Percentiles rank a stretch among this genome's conserved stretches.
Conservation (phyloP, 1,140 invertebrate genomes). For the Drosophila insularis region DNA sequence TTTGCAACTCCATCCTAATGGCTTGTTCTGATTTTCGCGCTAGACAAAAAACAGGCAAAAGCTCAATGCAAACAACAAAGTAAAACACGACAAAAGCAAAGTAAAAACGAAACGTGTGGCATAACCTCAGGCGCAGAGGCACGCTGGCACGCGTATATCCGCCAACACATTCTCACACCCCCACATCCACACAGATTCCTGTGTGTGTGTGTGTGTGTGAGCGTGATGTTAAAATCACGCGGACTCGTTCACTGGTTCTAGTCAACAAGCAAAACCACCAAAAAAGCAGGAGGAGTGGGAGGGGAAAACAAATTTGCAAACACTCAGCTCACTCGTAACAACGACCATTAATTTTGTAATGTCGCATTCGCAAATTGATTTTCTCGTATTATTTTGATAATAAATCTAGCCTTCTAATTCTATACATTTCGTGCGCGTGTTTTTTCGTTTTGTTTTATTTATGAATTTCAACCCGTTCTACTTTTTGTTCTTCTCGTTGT, state of each 20-base stretch:
- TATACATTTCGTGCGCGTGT: not conserved
- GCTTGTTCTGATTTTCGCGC: constrained; percentile 67
- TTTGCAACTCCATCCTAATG: constrained; percentile 58
- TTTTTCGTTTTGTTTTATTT: constrained; percentile 65
- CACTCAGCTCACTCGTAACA: constrained; percentile 2
- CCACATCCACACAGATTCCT: not conserved
- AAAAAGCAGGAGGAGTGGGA: too few species aligned
- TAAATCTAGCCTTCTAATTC: not conserved
- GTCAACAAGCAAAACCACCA: not conserved
- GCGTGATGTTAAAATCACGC: constrained; percentile 31
- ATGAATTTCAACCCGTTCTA: too few species aligned
- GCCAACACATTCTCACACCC: constrained; percentile 14
- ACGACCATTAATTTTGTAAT: constrained; percentile 1
- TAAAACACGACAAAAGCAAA: constrained; percentile 9
- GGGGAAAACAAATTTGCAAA: not conserved
- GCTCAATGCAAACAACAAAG: constrained; percentile 51
- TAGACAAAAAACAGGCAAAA: constrained; percentile 22
- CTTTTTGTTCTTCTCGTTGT: constrained; percentile 21
- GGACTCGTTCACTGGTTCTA: not conserved
- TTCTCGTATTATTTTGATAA: not conserved
- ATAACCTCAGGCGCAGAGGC: constrained; percentile 43
- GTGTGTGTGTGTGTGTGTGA: not conserved
- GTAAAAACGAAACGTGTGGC: constrained; percentile 36
- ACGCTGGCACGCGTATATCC: constrained; percentile 31
- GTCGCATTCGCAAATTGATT: constrained; percentile 17